Evolutionary conservation across 1,140 invertebrate species (phyloP), one percentile per base, ranked within the genome.

Genomic region (Pogonomyrmex californicus): DNA sequence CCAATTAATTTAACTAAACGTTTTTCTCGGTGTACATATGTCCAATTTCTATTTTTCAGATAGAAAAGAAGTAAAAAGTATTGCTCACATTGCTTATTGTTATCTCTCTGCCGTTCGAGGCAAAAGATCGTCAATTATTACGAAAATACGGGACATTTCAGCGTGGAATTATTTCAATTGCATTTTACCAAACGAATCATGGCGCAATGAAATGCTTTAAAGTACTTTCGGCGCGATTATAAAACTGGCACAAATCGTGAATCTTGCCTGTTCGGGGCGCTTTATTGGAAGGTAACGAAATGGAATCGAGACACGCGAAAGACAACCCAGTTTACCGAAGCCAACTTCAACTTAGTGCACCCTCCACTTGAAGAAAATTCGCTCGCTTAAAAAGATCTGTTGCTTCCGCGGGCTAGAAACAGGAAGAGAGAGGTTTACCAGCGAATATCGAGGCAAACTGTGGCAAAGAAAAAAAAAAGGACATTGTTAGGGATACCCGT

Each of bases 401-500:
- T 85, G 70, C 73, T 76, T 77, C 62, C 73, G 47, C 36, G 17
- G 51, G 47, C 49, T 65, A 54, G 14, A 65, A 63, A 78, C 58
- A 63, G 81, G 56, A 73, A 38, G 54, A 68, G 23, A 62, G 41
- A 63, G 49, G 78, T 70, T 81, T 81, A 83, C 54, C 54, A 60
- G 33, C 47, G 54, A 85, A 66, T 65, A 77, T 78, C 82, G 73
- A 87, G n/a, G 54, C 47, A 17, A 87, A 49, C 17, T 44, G 76
- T 81, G n/a, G 38, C 9, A 23, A 56, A 54, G 12, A 63, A 65
- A 63, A 70, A 71, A 68, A 49, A 62, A 56, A 30, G 14, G 51
- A 30, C 56, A 89, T 66, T 82, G 88, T 89, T 90, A 85, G 65
- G 70, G 70, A 90, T 86, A 78, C 89, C 56, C 88, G 88, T 90